Evolutionary conservation across 2,113 vertebrate genomes (phyloP).

Genomic region (Apteryx mantelli): DNA sequence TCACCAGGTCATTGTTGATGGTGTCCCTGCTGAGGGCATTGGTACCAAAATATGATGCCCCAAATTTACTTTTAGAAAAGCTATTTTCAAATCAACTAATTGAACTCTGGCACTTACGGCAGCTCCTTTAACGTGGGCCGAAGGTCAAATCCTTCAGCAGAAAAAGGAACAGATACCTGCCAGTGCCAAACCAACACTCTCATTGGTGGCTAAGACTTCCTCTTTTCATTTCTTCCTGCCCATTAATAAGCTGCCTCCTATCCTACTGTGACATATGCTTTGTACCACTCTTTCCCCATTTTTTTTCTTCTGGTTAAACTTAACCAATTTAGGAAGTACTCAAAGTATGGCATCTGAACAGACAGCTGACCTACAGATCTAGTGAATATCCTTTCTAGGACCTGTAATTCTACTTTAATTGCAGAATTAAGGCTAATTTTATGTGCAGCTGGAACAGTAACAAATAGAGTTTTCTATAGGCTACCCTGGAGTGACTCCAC

Average conservation of each 20-base stretch:
- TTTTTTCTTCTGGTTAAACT: neutral
- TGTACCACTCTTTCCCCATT: neutral
- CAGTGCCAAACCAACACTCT: neutral
- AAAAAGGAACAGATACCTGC: neutral
- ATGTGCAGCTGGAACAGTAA: neutral
- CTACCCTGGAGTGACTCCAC: neutral
- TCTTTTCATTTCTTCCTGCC: neutral
- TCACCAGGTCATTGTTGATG: neutral
- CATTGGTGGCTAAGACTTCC: neutral
- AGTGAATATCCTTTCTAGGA: neutral
- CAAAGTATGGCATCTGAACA: neutral
- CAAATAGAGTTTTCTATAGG: neutral
- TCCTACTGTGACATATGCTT: neutral
- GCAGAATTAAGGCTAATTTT: neutral
- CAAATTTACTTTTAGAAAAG: neutral
- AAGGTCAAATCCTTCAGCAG: neutral
- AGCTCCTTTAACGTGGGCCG: neutral
- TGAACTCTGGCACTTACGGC: neutral
- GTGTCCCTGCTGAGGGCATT: neutral
- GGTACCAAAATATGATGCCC: neutral
- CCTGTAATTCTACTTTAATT: neutral
- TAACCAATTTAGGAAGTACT: fast-evolving
- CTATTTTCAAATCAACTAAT: neutral
- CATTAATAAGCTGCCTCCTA: neutral
- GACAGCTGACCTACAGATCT: neutral